phyloP scores from a whole-genome alignment of 1,140 invertebrate species.

The Pomphorhynchus laevis region DNA sequence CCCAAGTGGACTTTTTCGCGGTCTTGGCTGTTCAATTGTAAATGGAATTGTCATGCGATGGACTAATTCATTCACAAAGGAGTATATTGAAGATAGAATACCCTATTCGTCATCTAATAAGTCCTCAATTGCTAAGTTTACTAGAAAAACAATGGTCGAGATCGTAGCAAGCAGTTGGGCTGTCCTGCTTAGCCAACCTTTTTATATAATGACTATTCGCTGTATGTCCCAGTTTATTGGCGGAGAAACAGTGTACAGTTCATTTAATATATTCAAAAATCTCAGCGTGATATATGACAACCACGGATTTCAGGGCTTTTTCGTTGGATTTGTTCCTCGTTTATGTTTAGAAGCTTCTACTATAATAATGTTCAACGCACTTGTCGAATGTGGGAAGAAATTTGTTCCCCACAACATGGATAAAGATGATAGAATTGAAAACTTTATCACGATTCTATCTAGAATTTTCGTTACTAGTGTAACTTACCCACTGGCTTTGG shows the following conservation, averaged over 20 bases:
- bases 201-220: slow-evolving; percentile 6
- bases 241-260: slow-evolving; percentile 7
- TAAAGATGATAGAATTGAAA: background rate
- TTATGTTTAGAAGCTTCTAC: slow-evolving; percentile 6
- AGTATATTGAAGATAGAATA: background rate
- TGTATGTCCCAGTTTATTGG: slow-evolving; percentile 9
- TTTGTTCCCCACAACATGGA: slow-evolving; percentile 3
- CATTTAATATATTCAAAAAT: slow-evolving; percentile 8
- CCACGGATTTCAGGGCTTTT: slow-evolving; percentile 8
- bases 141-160: slow-evolving; percentile 1
- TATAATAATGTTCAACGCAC: slow-evolving; percentile 1
- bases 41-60: background rate
- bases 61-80: background rate
- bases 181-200: slow-evolving; percentile 5
- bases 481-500: slow-evolving; percentile 6
- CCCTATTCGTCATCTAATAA: slow-evolving; percentile 4
- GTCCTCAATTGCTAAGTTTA: background rate
- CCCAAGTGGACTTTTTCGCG: slow-evolving; percentile 4
- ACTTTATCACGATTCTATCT: background rate
- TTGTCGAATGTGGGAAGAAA: slow-evolving; percentile 4
- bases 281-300: slow-evolving; percentile 2
- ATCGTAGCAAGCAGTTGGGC: slow-evolving; percentile 4
- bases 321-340: slow-evolving; percentile 8
- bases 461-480: slow-evolving; percentile 1
- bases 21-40: background rate